A percentile compares a stretch with the other conserved stretches of the same genome.
Conservation (phyloP, 2,113 vertebrate genomes). For the Zosterops lateralis region DNA sequence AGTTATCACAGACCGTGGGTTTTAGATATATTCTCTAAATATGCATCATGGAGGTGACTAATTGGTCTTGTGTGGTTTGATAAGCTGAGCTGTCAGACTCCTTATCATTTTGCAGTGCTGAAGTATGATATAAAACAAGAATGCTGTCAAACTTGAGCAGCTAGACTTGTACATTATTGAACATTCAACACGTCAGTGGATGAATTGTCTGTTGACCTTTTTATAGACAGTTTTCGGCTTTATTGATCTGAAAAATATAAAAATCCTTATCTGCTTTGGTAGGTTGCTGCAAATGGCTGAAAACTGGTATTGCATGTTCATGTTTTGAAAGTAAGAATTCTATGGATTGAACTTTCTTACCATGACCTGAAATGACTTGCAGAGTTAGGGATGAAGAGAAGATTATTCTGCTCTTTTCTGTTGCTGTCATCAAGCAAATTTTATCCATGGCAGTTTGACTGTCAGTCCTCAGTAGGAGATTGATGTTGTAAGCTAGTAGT, state of each 20-base stretch:
- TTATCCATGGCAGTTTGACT: not conserved
- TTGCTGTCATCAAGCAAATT: not conserved
- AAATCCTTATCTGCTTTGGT: conserved; percentile 20
- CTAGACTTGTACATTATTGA: not conserved
- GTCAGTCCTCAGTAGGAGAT: not conserved
- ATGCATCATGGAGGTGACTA: conserved; percentile 20
- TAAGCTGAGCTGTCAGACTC: conserved; percentile 16
- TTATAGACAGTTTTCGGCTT: not conserved
- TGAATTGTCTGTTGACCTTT: conserved; percentile 11
- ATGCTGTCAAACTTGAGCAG: conserved; percentile 51
- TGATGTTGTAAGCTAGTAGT: not conserved
- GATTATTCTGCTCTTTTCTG: not conserved
- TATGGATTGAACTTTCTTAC: not conserved
- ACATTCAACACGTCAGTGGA: not conserved
- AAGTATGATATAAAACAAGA: conserved; percentile 49
- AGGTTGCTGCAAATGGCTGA: not conserved
- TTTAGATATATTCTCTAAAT: conserved; percentile 30
- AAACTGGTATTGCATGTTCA: not conserved
- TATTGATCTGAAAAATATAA: conserved; percentile 11
- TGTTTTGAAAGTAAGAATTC: not conserved
- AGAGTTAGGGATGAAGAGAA: not conserved
- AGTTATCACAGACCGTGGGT: not conserved
- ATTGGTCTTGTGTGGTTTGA: conserved; percentile 4
- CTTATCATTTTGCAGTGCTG: conserved; percentile 44
- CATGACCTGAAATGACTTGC: not conserved